Evolutionary conservation across 2,888 invertebrate genomes (phyloP).

Genomic region (Tenthredo amoena): DNA sequence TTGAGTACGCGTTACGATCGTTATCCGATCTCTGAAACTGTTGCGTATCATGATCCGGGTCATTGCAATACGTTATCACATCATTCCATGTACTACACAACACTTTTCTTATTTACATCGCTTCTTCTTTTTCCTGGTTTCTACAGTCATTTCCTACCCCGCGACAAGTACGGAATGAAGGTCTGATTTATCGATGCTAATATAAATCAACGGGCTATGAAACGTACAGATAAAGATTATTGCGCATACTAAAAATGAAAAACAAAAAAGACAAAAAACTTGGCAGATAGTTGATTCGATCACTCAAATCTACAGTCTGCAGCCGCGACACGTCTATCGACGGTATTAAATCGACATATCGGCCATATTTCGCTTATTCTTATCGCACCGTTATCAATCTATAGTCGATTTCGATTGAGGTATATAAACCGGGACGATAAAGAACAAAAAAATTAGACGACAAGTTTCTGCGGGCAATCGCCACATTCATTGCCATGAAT

Average conservation of each 20-base stretch:
- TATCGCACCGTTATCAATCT: conserved; percentile 29
- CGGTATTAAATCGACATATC: not conserved
- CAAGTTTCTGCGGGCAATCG: not conserved
- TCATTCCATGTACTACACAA: not conserved
- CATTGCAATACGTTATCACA: not conserved
- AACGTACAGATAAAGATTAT: not conserved
- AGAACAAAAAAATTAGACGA: not conserved
- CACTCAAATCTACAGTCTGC: not conserved
- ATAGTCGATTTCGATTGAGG: not conserved
- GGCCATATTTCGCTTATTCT: not conserved
- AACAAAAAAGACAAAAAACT: not conserved
- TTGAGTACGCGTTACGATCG: not conserved
- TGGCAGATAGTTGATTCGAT: not conserved
- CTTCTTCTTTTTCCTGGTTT: not conserved
- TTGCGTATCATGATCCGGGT: not conserved
- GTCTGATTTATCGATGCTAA: not conserved
- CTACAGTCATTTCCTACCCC: not conserved
- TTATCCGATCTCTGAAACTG: not conserved
- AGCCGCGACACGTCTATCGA: not conserved
- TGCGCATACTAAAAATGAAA: not conserved
- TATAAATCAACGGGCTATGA: not conserved
- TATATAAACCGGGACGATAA: not conserved
- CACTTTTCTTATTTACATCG: not conserved
- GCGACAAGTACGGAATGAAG: too few relatives aligned
- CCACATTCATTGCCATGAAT: not conserved